Base-by-base conservation (phyloP, 2,888 invertebrate genomes). In the Parnassius mnemosyne region DNA sequence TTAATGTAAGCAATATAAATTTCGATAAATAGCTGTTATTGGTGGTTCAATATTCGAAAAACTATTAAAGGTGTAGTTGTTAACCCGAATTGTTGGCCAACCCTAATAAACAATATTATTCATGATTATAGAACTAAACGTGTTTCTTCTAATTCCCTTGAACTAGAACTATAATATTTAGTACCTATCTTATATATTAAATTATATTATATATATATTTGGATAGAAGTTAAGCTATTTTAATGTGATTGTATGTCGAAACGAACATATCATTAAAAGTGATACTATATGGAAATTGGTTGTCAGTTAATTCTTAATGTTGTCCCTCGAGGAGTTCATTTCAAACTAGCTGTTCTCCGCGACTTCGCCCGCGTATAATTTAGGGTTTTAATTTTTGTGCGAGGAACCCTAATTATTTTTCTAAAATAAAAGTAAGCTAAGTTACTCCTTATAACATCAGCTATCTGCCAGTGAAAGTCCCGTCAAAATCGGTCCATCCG, bases 211-310 rank as follows among this genome's bases (percentile, higher is more conserved):
- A 25, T 25, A 25, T 3, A 25, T 25, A 47, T 47, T 47, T 13
- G 9, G 13, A 12, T 78, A 78, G 71, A 67, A 66, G 57, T 57
- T 80, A 80, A 79, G 75, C 65, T 67, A 73, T 71, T 68, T 73
- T 73, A 70, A 74, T 84, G 83, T 85, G 84, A 85, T 83, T 82
- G 74, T 79, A 81, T 81, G 77, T 79, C 75, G 73, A 79, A 80
- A 77, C 74, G 68, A 77, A 82, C 84, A 86, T 85, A 86, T 86
- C 86, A 81, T 78, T 81, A 71, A 79, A 78, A 76, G 73, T 83
- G 79, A 84, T 81, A 76, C 68, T 70, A 70, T 76, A 71, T 67
- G 69, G 65, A 68, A 73, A 77, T 74, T 78, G 73, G 69, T 77
- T 77, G 73, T 77, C 44, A 63, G 62, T 73, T 60, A 12, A 72